phyloP scores from a whole-genome alignment of 2,113 vertebrate genomes.

The Phrynocephalus versicolor region DNA sequence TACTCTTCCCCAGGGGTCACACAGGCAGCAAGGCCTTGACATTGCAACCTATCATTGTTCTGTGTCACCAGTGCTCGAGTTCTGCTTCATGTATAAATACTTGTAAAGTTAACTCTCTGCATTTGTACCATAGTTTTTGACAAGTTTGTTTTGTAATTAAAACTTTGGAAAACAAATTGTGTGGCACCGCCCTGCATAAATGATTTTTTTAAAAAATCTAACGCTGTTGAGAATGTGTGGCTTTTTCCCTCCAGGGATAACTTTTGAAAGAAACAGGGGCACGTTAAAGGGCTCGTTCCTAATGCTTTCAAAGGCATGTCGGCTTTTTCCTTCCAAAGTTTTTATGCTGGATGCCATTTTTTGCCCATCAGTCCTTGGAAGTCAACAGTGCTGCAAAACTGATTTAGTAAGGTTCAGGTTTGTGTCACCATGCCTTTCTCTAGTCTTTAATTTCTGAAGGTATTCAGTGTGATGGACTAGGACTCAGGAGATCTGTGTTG shows the following conservation, averaged over 20 bases:
- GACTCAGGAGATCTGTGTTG: too few relatives aligned
- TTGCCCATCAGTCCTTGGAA: not conserved
- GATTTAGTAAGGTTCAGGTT: not conserved
- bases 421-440: not conserved
- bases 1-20: not conserved
- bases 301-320: not conserved
- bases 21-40: conserved; percentile 20
- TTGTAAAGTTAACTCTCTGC: conserved; percentile 64
- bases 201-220: conserved; percentile 23
- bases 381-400: too few relatives aligned
- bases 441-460: not conserved
- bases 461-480: too few relatives aligned
- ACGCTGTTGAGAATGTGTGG: not conserved
- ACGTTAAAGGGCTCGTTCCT: not conserved
- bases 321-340: not conserved
- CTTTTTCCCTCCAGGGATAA: not conserved
- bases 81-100: conserved; percentile 62
- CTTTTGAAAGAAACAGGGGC: not conserved
- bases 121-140: conserved; percentile 66
- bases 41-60: conserved; percentile 28
- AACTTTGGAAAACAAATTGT: conserved; percentile 42
- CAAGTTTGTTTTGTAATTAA: conserved; percentile 72
- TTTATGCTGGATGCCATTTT: not conserved
- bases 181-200: conserved; percentile 46
- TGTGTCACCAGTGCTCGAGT: conserved; percentile 53